phyloP scores from a whole-genome alignment of 2,113 vertebrate species.

The Lamprologus callipterus region DNA sequence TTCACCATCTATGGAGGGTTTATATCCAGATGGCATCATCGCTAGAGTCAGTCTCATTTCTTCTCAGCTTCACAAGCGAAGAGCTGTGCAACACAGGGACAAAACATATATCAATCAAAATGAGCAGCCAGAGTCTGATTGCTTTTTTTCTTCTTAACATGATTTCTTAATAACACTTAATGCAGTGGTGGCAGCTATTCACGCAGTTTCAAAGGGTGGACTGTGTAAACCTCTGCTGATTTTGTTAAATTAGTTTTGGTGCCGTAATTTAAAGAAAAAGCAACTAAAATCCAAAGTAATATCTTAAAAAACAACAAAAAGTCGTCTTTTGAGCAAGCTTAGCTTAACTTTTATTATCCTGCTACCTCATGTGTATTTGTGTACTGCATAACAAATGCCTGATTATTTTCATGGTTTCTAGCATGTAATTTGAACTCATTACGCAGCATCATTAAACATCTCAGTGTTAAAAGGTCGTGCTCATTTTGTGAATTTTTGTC shows the following conservation, averaged over 20 bases:
- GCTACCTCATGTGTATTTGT: background rate
- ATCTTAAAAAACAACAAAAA: background rate
- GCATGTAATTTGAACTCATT: background rate
- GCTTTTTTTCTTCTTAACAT: background rate
- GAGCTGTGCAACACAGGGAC: background rate
- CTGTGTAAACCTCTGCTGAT: background rate
- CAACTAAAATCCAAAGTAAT: background rate
- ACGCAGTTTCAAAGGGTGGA: background rate
- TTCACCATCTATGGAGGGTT: slow-evolving; percentile 1
- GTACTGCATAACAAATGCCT: background rate
- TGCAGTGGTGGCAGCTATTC: background rate
- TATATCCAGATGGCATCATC: slow-evolving; percentile 11
- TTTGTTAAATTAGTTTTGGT: background rate
- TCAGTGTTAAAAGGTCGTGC: background rate
- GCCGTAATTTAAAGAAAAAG: background rate
- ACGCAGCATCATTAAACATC: background rate
- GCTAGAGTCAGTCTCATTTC: background rate
- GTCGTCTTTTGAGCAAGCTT: background rate
- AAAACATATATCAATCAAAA: background rate
- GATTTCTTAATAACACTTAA: background rate
- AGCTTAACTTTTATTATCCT: background rate
- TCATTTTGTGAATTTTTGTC: background rate
- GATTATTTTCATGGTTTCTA: background rate
- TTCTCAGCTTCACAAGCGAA: background rate
- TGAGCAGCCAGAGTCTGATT: background rate